Base-by-base conservation (phyloP, 1,140 invertebrate species). In the Solen grandis region DNA sequence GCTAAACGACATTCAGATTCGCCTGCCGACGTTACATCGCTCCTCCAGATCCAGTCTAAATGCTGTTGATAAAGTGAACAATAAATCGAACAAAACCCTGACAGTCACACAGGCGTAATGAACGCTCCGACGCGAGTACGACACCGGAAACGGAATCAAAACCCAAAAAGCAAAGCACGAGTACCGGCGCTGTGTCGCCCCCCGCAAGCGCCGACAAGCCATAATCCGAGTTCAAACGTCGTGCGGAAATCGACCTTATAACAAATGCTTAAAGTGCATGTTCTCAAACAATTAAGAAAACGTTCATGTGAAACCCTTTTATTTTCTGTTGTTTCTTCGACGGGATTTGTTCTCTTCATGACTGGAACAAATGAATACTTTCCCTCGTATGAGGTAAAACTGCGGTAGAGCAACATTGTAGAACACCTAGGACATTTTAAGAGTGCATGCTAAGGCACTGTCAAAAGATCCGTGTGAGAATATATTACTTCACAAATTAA, bases 1-100 rank as follows among this genome's bases (percentile, higher is more conserved):
- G 76, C 83, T 93, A 62, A 93, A 93, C 82, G 93, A 93, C 82
- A 92, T 93, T 63, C 93, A 93, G 85, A 92, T 93, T 66, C 89
- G 92, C 52, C 85, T 93, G 52, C 90, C 91, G 41, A 84, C 86
- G 22, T 72, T 85, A 25, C 89, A 91, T 76, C 76, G 89, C 54
- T 87, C 89, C 2, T 90, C 91, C 8, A 86, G 88, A 27, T 87
- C 88, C n/a, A 90, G 87, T 76, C 84, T 91, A n/a, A 91, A 91
- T 70, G 88, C 88, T 31, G 82, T 90, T 25, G 85, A 85, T 29
- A 82, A 60, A 22, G 55, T 79, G 52, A 88, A 85, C 78, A 86
- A 81, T 55, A 85, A 86, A 75, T 75, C 84, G 19, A 85, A 87
- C 83, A 90, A 89, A 77, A 88, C 84, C 13, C 75, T 87, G 5